A percentile compares a stretch with the other conserved stretches of the same genome.
Conservation (phyloP, 2,797 vertebrate species). For the Fistularia commersonii region DNA sequence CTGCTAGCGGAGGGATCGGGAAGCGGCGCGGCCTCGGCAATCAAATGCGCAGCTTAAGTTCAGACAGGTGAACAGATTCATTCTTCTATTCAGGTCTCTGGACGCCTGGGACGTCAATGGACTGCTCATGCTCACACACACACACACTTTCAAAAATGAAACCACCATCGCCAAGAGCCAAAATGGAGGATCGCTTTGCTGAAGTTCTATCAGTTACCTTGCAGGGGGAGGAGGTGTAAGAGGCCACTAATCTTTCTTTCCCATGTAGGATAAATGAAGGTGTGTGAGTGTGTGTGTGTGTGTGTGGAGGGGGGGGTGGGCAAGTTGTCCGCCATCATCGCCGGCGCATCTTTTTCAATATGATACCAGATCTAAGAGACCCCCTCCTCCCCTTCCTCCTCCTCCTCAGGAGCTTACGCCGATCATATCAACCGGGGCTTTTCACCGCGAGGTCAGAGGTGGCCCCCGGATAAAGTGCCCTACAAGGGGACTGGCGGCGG, state of each 20-base stretch:
- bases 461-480: constrained; percentile 92
- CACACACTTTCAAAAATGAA: background rate
- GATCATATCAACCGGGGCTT: constrained; percentile 85
- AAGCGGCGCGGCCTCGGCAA: constrained; percentile 75
- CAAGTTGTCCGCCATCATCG: constrained; percentile 86
- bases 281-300: no score
- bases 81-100: constrained; percentile 61
- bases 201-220: constrained; percentile 81
- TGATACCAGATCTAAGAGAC: constrained; percentile 91
- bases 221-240: constrained; percentile 54
- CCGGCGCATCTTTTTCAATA: constrained; percentile 90
- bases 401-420: constrained; percentile 92
- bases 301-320: no score
- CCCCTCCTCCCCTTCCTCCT: no score
- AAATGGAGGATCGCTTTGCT: constrained; percentile 7
- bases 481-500: constrained; percentile 99
- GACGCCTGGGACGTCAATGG: constrained; percentile 45
- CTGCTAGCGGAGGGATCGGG: constrained; percentile 94
- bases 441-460: constrained; percentile 93
- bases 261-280: constrained; percentile 88
- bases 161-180: background rate
- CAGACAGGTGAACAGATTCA: constrained; percentile 81
- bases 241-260: constrained; percentile 92
- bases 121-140: constrained; percentile 52
- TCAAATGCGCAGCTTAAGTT: constrained; percentile 83